Evolutionary conservation across 2,888 invertebrate genomes (phyloP), one percentile per base, ranked within the genome.

Genomic region (Nineta flava): DNA sequence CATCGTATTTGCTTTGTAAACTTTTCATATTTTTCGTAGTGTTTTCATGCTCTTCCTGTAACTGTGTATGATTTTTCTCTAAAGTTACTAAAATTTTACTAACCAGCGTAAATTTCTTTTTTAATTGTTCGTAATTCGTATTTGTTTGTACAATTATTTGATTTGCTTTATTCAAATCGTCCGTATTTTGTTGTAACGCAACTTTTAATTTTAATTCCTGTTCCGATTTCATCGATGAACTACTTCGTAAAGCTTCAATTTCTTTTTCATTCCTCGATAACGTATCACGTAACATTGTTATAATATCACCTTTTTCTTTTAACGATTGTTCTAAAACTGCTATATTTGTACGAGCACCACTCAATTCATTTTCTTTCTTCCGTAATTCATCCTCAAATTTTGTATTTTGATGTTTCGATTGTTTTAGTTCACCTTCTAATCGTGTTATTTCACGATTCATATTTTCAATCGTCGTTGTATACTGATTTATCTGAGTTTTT

Each of bases 91-190:
- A 49, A 17, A 49, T 35, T 35, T 49, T 44, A 19, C 49, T 49
- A 12, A 49, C 26, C 1, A 49, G 6, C 4, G 13, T 49, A 13
- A 45, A 19, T 38, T 49, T 49, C 15, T 45, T 49, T 35, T 44
- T 49, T n/a, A 49, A 34, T 21, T 45, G 45, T 21, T 49, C 49
- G 9, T 35, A 21, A n/a, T 45, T 32, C 12, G 32, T n/a, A n/a
- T 19, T 44, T 12, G 32, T 49, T 19, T 49, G 49, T 9, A 44
- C 32, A 19, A 49, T 49, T 34, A 49, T 49, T 41, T 49, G 44
- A 45, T 49, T 49, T 16, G 49, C 49, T 49, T 49, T 49, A 5
- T 32, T 45, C 32, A 49, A 21, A 16, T 49, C 49, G 6, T 44
- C 45, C 5, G 44, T 16, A 9, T 17, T 44, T 45, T 49, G 38